Percentiles rank a stretch among this genome's conserved stretches.
These are phyloP conservation scores for Conger conger DNA, from an alignment of 2,113 vertebrate species.

Conservation along the genomic window DNA sequence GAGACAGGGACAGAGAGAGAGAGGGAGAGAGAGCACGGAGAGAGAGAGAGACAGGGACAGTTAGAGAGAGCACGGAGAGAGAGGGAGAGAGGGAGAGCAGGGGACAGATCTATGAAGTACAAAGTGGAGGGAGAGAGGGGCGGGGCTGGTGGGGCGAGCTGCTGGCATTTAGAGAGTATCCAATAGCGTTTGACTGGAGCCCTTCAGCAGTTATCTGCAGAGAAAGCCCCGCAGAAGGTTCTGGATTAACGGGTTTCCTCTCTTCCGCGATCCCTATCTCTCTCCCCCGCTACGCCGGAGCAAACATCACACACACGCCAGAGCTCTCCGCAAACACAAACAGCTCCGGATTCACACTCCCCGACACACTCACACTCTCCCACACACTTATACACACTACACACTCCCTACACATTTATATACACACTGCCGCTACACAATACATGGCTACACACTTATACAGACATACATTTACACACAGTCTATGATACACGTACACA, in stretches of 20 bases:
- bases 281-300: neutral
- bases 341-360: neutral
- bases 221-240: constrained; percentile 5
- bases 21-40: neutral
- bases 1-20: constrained; percentile 9
- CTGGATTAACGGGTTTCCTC: constrained; percentile 3
- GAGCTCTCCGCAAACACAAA: neutral
- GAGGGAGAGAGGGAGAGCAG: too few relatives aligned
- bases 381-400: neutral
- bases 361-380: neutral
- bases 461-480: neutral
- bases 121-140: constrained; percentile 2
- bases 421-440: neutral
- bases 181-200: constrained; percentile 21
- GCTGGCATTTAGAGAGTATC: constrained; percentile 22
- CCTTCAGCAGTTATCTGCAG: constrained; percentile 21
- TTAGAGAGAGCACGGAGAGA: constrained; percentile 4
- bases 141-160: neutral
- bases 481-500: neutral
- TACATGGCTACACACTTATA: neutral
- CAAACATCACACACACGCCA: neutral
- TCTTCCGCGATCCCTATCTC: neutral
- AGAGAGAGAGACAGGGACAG: neutral
- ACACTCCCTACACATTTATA: neutral
- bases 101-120: constrained; percentile 4